Evolutionary conservation across 2,888 invertebrate genomes (phyloP), one percentile per base, ranked within the genome.

Genomic region (Platynereis dumerilii): DNA sequence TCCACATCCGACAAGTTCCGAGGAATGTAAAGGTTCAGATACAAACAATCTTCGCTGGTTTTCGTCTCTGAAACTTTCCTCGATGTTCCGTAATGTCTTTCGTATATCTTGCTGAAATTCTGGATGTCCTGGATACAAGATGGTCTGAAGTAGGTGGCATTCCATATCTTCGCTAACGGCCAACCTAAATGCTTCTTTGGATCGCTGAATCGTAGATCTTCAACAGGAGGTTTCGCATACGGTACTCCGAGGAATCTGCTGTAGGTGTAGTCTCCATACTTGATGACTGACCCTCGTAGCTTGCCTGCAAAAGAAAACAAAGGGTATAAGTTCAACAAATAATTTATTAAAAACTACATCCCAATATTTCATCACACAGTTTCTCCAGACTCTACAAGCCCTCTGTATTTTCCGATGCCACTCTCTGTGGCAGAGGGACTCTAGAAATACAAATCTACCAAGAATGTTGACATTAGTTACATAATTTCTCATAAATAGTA

Each of bases 31-130:
- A 82, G 72, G 71, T 81, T 82, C 24, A 82, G 71, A 63, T 79
- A 81, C 12, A 82, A 74, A 61, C 82, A 82, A 61, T 82, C 80
- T 67, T 82, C 82, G 57, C 74, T 76, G 15, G 54, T 57, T 52
- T 58, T 44, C 24, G 34, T 55, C 5, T 22, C 42, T 7, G 28
- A 12, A 10, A 53, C 54, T 42, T 57, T 39, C 55, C 57, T 34
- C 22, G 24, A 24, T 1, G 27, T 56, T 5, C 60, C 61, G 28
- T 45, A 56, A 27, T 55, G 56, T 12, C 44, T 53, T 20, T 54
- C 61, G 44, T 53, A 61, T 7, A 39, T 39, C 27, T 54, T 52
- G 20, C 42, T 27, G 53, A 48, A 54, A 24, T 52, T 28, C 12
- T 34, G 26, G n/a, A 45, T 54, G 34, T 45, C 58, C 15, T 48